Evolutionary conservation across 2,113 vertebrate species (phyloP).

Genomic region (Salvator merianae): DNA sequence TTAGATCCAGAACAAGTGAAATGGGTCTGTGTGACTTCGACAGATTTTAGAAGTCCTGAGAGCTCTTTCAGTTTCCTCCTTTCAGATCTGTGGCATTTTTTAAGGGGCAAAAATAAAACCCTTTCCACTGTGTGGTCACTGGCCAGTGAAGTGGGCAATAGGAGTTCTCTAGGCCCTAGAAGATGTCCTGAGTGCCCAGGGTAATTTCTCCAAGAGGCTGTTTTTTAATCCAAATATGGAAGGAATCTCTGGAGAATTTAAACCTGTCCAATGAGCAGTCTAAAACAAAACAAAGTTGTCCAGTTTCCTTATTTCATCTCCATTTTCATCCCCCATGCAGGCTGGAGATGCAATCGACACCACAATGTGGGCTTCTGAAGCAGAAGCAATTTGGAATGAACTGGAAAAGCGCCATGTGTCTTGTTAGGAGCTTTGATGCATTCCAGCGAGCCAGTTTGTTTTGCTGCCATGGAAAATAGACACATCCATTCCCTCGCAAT

Average conservation of each 20-base stretch:
- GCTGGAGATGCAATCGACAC: not conserved
- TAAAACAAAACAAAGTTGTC: slow-evolving; percentile 5
- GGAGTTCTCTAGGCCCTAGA: too few species aligned
- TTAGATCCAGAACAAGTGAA: too few species aligned
- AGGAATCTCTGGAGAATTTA: not conserved
- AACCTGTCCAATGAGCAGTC: slow-evolving; percentile 3
- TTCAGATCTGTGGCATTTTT: too few species aligned
- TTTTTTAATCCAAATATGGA: not conserved
- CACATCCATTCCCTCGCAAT: not conserved
- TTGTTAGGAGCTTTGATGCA: slow-evolving; percentile 14
- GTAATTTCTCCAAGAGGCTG: not conserved
- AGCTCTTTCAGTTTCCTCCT: too few species aligned
- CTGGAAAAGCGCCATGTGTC: not conserved
- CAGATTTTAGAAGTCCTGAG: too few species aligned
- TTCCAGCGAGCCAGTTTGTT: slow-evolving; percentile 54
- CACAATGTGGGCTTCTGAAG: slow-evolving; percentile 5
- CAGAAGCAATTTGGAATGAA: slow-evolving; percentile 31
- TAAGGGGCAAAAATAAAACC: too few species aligned
- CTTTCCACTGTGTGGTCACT: too few species aligned
- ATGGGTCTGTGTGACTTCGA: too few species aligned
- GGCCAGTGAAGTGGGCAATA: too few species aligned
- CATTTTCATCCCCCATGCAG: not conserved
- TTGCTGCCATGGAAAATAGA: slow-evolving; percentile 63
- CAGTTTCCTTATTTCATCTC: slow-evolving; percentile 4
- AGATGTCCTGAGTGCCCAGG: too few species aligned